A percentile compares a stretch with the other conserved stretches of the same genome.
These are phyloP conservation scores for Amphiprion ocellaris DNA, from an alignment of 2,113 vertebrate species.

Conservation along the genomic window DNA sequence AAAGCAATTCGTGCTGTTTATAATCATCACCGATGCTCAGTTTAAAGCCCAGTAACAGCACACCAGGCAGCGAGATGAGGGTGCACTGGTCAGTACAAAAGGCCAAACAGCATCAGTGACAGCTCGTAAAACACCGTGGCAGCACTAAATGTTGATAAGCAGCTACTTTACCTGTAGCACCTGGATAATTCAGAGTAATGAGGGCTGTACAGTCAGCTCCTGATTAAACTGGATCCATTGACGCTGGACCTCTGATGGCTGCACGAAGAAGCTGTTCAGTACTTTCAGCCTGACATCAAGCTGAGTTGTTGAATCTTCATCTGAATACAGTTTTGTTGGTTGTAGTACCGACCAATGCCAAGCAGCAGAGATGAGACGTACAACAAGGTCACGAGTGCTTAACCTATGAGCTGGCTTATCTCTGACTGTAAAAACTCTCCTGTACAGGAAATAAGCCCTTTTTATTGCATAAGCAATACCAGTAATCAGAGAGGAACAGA, in stretches of 20 bases:
- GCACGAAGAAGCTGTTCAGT: not conserved
- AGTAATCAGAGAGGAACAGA: not conserved
- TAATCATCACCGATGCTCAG: slow-evolving; percentile 44
- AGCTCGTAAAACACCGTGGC: slow-evolving; percentile 33
- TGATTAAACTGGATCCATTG: slow-evolving; percentile 5
- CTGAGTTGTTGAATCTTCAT: not conserved
- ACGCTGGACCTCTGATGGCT: not conserved
- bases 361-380: not conserved
- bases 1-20: slow-evolving; percentile 42
- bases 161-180: slow-evolving; percentile 31
- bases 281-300: not conserved
- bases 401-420: no score
- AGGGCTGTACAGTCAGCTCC: slow-evolving; percentile 44
- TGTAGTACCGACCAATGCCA: not conserved
- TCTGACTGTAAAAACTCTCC: not conserved
- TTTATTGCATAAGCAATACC: not conserved
- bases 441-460: not conserved
- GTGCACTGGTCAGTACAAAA: slow-evolving; percentile 47
- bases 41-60: slow-evolving; percentile 17
- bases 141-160: slow-evolving; percentile 57
- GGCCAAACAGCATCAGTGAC: slow-evolving; percentile 37
- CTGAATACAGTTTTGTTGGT: not conserved
- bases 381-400: not conserved
- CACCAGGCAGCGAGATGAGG: not conserved
- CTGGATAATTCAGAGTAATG: slow-evolving; percentile 1